Evolutionary conservation across 2,888 invertebrate species (phyloP).

Genomic region (Cylloceria caligata): DNA sequence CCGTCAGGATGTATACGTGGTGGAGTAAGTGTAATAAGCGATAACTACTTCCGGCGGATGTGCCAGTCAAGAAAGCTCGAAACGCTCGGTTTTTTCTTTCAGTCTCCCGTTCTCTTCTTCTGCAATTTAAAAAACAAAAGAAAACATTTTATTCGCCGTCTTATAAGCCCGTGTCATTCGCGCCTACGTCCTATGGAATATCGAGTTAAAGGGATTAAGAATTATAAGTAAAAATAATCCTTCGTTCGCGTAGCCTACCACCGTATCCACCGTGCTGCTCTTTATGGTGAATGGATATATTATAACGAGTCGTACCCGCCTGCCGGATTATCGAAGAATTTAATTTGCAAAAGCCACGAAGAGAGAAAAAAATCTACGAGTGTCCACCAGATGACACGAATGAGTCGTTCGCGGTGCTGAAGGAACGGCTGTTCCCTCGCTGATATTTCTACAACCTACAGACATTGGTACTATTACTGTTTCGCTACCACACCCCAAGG

Average conservation of each 20-base stretch:
- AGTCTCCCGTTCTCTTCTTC: constrained; percentile 18
- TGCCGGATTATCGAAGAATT: constrained; percentile 58
- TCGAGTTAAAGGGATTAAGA: constrained; percentile 65
- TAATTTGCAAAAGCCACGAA: constrained; percentile 44
- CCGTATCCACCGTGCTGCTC: neutral
- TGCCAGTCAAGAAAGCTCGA: constrained; percentile 71
- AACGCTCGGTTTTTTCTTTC: constrained; percentile 45
- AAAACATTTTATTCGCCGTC: neutral
- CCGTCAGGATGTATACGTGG: constrained; percentile 6
- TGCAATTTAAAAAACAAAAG: no score
- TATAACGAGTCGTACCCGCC: neutral
- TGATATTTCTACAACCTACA: constrained; percentile 21
- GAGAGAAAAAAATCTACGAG: constrained; percentile 30
- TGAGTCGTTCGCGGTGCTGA: constrained; percentile 28
- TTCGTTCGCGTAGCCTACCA: constrained; percentile 25
- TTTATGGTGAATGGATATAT: constrained; percentile 37
- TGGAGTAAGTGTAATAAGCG: constrained; percentile 50
- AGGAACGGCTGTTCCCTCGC: constrained; percentile 8
- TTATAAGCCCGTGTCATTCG: constrained; percentile 5
- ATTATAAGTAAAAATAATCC: constrained; percentile 56
- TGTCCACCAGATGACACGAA: constrained; percentile 44
- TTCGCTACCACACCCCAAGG: neutral
- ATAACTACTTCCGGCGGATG: constrained; percentile 80
- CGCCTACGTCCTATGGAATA: constrained; percentile 45
- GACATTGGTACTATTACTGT: neutral